Percentiles rank a stretch among this genome's conserved stretches.
phyloP scores from a whole-genome alignment of 2,888 invertebrate species.

The Pogonocherus hispidulus region DNA sequence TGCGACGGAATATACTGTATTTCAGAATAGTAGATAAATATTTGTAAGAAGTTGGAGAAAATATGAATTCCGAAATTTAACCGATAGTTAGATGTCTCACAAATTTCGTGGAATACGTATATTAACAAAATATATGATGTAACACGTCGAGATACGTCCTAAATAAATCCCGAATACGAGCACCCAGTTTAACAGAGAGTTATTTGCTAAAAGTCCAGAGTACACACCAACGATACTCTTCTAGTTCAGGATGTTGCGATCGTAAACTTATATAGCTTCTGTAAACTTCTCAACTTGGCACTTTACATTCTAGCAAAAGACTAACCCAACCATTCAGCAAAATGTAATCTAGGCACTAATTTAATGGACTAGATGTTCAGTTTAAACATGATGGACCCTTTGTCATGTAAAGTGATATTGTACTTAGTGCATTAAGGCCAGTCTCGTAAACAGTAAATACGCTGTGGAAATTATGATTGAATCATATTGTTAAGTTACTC shows the following conservation, averaged over 20 bases:
- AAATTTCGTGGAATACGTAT: background rate
- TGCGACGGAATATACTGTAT: no score
- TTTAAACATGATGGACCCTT: no score
- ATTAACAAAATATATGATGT: background rate
- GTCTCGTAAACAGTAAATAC: no score
- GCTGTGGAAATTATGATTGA: no score
- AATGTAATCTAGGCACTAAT: background rate
- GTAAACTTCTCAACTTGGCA: background rate
- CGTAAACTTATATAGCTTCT: constrained; percentile 2
- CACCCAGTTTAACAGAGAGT: background rate
- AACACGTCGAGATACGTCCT: background rate
- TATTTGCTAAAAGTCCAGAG: background rate
- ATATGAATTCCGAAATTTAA: background rate
- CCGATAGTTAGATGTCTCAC: background rate
- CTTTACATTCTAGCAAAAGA: background rate
- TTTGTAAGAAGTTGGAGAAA: no score
- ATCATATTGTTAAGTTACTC: no score
- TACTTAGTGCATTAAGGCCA: no score
- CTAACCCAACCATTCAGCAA: background rate
- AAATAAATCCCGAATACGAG: background rate
- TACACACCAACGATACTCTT: background rate
- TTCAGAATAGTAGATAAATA: no score
- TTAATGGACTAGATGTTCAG: background rate
- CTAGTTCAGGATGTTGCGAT: background rate
- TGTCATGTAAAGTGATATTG: no score